Evolutionary conservation across 2,113 vertebrate species (phyloP), one percentile per base, ranked within the genome.

Genomic region (Thermophis baileyi): DNA sequence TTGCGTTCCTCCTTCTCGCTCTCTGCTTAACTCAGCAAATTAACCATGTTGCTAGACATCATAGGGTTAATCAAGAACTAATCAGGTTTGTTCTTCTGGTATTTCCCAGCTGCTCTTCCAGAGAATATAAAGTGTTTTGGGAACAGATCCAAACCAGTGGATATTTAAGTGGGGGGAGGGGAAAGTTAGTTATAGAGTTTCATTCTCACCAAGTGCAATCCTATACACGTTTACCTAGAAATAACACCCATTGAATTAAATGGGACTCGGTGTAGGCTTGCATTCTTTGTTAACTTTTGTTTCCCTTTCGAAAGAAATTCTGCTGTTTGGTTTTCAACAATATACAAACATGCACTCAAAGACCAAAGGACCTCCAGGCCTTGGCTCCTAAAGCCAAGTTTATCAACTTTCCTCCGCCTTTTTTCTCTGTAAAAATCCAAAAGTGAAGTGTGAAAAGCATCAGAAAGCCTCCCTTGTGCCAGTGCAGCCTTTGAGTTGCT

Each of bases 361-460:
- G 92, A 96, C 93, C 69, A 97, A 98, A 97, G 97, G 97, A 98
- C 97, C 97, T 97, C 96, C 95, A 97, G 98, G 96, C 95, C 95
- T 94, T 97, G 97, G 97, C 97, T 97, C 93, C 94, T 93, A 94
- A 95, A 93, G 91, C 94, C 95, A 90, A 95, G 96, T 98, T 98
- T 97, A 98, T 98, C 98, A 97, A 94, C 95, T 97, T 96, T 96
- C 94, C 95, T 96, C 96, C 93, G 93, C 97, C 97, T 97, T 96
- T 96, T 95, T 97, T 93, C 95, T 94, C 96, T 95, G 95, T 98
- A 97, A 98, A 98, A 97, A 96, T 95, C 96, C 96, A 96, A 95
- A 95, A 97, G 97, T 96, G 97, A 98, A 97, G 98, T 98, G 97
- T 98, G 98, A 98, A 98, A 98, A 98, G 97, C 97, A 98, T 98